phyloP scores from a whole-genome alignment of 92 coral and sea anemone genomes.

The Zoanthus sociatus region DNA sequence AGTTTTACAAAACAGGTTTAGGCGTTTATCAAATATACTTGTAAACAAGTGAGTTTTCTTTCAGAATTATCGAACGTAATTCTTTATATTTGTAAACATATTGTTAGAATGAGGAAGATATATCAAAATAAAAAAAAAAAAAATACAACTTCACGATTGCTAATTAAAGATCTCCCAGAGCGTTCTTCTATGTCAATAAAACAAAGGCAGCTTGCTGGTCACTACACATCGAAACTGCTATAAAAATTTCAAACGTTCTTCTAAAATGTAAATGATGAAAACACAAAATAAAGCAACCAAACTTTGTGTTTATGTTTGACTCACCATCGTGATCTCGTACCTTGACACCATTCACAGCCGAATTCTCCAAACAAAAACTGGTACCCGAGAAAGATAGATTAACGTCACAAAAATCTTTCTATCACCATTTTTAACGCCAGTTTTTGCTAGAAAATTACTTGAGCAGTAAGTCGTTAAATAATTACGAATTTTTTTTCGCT shows the following conservation, averaged over 20 bases:
- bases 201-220: neutral
- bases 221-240: neutral
- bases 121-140: neutral
- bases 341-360: constrained; percentile 29
- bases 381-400: neutral
- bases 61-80: neutral
- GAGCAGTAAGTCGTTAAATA: neutral
- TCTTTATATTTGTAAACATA: neutral
- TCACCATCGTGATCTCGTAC: constrained; percentile 27
- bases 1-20: neutral
- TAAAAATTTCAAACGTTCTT: neutral
- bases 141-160: neutral
- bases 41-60: neutral
- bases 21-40: neutral
- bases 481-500: constrained; percentile 1
- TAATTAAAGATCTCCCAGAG: neutral
- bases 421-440: neutral
- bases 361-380: constrained; percentile 34
- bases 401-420: neutral
- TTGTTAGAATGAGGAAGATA: neutral
- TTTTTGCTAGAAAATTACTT: neutral
- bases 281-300: constrained; percentile 16
- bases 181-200: neutral
- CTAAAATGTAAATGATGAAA: neutral
- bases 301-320: constrained; percentile 24